Conservation (phyloP, 2,888 invertebrate genomes). For the Nesidiocoris tenuis region DNA sequence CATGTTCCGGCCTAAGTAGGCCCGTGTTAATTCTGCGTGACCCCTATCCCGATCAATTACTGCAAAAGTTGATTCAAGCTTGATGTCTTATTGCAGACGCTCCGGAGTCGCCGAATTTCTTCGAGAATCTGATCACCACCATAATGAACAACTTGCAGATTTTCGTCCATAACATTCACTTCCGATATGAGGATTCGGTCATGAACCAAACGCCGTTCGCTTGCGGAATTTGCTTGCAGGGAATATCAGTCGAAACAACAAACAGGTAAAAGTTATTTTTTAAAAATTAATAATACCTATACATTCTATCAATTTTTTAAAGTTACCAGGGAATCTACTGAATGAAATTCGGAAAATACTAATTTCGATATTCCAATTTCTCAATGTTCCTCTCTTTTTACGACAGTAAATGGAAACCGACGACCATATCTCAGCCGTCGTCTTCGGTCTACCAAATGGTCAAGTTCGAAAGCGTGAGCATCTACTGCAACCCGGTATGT, state of each 20-base stretch:
- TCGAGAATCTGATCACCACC: slow-evolving; percentile 72
- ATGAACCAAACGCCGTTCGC: slow-evolving; percentile 67
- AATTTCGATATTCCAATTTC: no score
- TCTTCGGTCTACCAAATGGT: slow-evolving; percentile 70
- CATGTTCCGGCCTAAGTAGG: no score
- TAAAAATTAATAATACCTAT: background rate
- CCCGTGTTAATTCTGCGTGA: no score
- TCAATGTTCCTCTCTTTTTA: slow-evolving; percentile 4
- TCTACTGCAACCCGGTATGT: slow-evolving; percentile 67
- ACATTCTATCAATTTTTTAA: background rate
- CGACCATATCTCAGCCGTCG: slow-evolving; percentile 58
- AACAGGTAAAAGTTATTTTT: slow-evolving; percentile 61
- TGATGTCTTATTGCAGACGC: slow-evolving; percentile 59
- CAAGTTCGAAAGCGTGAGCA: slow-evolving; percentile 71
- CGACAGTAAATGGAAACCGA: slow-evolving; percentile 74
- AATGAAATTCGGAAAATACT: no score
- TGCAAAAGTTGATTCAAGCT: no score
- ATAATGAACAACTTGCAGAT: slow-evolving; percentile 79
- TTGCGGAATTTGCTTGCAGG: slow-evolving; percentile 75
- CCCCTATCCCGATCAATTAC: no score
- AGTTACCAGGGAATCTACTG: background rate
- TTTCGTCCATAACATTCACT: slow-evolving; percentile 73
- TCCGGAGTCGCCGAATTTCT: slow-evolving; percentile 58
- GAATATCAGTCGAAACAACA: slow-evolving; percentile 75
- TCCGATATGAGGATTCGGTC: slow-evolving; percentile 76